Evolutionary conservation across 2,888 invertebrate species (phyloP), one percentile per base, ranked within the genome.

Genomic region (Eremobia ochroleuca): DNA sequence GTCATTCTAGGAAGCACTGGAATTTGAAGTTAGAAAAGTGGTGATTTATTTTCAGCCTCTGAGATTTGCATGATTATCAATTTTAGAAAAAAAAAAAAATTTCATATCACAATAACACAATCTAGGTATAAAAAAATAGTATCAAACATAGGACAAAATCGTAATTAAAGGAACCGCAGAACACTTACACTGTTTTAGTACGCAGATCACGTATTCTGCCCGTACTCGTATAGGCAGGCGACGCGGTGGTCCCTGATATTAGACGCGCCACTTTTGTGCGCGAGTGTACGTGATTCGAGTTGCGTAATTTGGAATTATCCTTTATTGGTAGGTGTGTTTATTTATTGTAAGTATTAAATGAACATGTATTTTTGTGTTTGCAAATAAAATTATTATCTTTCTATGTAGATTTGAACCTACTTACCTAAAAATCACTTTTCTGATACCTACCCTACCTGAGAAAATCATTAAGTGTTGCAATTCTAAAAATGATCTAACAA

Each of bases 171-270:
- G 64, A 71, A 73, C 74, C 49, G 25, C 59, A 43, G 73, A 79
- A 81, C 73, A 81, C 79, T 77, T 77, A 80, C 37, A 72, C 34
- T 46, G 52, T 67, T 71, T 70, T 34, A n/a, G 49, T 40, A 77
- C 70, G 46, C 70, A 79, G 71, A 80, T 76, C 90, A 90, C 90
- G 91, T 89, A 73, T 43, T 11, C 9, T 37, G 21, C 62, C 64
- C 76, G 81, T 73, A 28, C 66, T 31, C n/a, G 28, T 61, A 82
- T 79, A 83, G 82, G 71, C 82, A 85, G 76, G 72, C 87, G 69
- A 79, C 58, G 73, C 66, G 91, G 91, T 90, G 91, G 91, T 88
- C 90, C 68, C 31, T 65, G 82, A 77, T 87, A 86, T 87, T 86
- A 86, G 76, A 59, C 70, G 80, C 76, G 76, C 90, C 88, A 83